Conservation (phyloP, 1,140 invertebrate genomes). For the Agrilus planipennis region DNA sequence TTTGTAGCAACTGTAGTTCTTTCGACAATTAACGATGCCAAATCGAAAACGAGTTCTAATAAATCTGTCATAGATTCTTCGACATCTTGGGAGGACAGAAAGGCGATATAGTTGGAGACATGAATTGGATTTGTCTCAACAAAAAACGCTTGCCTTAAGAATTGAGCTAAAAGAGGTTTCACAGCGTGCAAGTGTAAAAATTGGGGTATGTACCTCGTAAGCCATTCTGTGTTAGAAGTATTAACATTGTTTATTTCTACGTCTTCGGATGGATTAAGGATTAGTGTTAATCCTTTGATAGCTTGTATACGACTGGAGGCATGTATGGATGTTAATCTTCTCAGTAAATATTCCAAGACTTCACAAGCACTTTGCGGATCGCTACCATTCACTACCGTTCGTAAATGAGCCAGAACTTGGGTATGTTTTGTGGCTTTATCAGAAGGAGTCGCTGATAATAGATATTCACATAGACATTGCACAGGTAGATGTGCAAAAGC, state of each 20-base stretch:
- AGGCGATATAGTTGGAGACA: constrained; percentile 82
- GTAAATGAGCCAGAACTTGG: constrained; percentile 67
- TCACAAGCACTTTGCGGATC: constrained; percentile 57
- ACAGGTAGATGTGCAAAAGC: constrained; percentile 80
- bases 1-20: constrained; percentile 77
- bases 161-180: constrained; percentile 51
- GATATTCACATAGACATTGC: constrained; percentile 91
- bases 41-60: constrained; percentile 56
- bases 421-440: constrained; percentile 60
- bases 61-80: constrained; percentile 52
- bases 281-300: constrained; percentile 49
- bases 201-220: constrained; percentile 61
- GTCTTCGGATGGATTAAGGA: constrained; percentile 38
- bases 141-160: constrained; percentile 71
- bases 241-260: constrained; percentile 16
- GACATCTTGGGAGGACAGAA: constrained; percentile 62
- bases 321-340: constrained; percentile 72
- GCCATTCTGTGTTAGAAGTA: constrained; percentile 46
- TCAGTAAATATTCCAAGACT: constrained; percentile 84
- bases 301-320: constrained; percentile 64
- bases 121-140: constrained; percentile 78
- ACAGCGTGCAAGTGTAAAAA: constrained; percentile 61
- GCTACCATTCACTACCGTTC: constrained; percentile 49
- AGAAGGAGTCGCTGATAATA: constrained; percentile 59
- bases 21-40: constrained; percentile 86